Base-by-base conservation (phyloP, 2,888 invertebrate genomes). In the Callimorpha dominula region DNA sequence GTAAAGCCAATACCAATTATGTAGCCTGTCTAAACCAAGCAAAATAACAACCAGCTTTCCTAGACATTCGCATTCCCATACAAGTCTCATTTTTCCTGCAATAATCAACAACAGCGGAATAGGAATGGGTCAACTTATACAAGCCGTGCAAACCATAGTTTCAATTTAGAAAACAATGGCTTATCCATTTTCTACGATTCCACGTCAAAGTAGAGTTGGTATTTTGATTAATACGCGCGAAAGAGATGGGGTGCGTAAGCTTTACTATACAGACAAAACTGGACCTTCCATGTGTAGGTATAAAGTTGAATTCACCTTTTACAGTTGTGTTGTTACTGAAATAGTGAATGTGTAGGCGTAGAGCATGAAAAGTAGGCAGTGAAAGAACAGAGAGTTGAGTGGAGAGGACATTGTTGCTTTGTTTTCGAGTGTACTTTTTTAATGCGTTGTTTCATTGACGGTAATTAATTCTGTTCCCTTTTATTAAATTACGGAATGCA, bases 141-240 rank as follows among this genome's bases (percentile, higher is more conserved):
- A 87, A 90, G 94, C 78, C 88, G 88, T 86, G 87, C 90, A 92
- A 81, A 91, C 93, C 91, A 93, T 93, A 93, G 93, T 95, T 95
- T 95, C 95, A 95, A 95, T 95, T 95, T 95, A 92, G 91, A 89
- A 94, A 94, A 95, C 95, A 95, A 95, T 95, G 90, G 94, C 95
- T 94, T 95, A 95, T 95, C 95, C 95, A 95, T 95, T 95, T 94
- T 92, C 95, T 92, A 91, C 92, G 92, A 94, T 92, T 94, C 94
- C 88, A 93, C 93, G 95, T 95, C 95, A 95, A 95, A 95, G 94
- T 94, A 92, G 93, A 93, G 93, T 93, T 92, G 89, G 92, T 94
- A 94, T 95, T 95, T 95, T 95, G 95, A 95, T 95, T 95, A 95
- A 95, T 95, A 94, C 92, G 94, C 91, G 94, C 88, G 93, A 95